phyloP scores from a whole-genome alignment of 2,113 vertebrate species.

The Callipepla squamata region DNA sequence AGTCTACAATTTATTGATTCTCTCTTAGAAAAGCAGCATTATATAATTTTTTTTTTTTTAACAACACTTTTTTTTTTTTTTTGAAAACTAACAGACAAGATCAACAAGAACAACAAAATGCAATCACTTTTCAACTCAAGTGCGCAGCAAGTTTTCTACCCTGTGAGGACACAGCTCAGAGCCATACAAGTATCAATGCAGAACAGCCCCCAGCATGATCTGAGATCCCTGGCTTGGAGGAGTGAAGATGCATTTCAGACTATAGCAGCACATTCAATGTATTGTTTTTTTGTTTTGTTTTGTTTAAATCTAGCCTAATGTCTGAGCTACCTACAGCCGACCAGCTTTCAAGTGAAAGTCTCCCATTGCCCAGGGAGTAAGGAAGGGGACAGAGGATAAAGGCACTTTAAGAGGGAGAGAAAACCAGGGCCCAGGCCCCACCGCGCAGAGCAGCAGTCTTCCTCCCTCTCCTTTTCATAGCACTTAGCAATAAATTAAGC shows the following conservation, averaged over 20 bases:
- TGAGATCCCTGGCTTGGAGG: neutral
- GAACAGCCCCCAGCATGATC: neutral
- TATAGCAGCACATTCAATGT: constrained; percentile 67
- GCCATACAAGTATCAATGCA: accelerated
- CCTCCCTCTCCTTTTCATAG: constrained; percentile 3
- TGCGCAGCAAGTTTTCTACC: neutral
- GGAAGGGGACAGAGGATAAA: neutral
- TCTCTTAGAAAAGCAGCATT: constrained; percentile 59
- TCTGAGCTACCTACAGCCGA: constrained; percentile 20
- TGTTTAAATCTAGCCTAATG: constrained; percentile 1
- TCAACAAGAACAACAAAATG: constrained; percentile 27
- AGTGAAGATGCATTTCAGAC: constrained; percentile 15
- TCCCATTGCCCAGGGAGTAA: constrained; percentile 2
- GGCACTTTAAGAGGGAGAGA: constrained; percentile 31
- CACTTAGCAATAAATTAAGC: constrained; percentile 70
- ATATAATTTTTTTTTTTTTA: neutral
- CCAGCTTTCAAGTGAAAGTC: neutral
- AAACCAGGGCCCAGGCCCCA: neutral
- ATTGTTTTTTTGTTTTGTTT: neutral
- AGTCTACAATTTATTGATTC: neutral
- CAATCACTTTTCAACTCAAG: constrained; percentile 35
- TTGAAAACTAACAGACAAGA: constrained; percentile 16
- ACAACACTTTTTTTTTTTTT: neutral
- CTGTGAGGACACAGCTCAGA: neutral
- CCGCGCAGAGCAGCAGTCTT: neutral